A percentile compares a stretch with the other conserved stretches of the same genome.
phyloP scores from a whole-genome alignment of 2,888 invertebrate species.

The Conus canariensis region DNA sequence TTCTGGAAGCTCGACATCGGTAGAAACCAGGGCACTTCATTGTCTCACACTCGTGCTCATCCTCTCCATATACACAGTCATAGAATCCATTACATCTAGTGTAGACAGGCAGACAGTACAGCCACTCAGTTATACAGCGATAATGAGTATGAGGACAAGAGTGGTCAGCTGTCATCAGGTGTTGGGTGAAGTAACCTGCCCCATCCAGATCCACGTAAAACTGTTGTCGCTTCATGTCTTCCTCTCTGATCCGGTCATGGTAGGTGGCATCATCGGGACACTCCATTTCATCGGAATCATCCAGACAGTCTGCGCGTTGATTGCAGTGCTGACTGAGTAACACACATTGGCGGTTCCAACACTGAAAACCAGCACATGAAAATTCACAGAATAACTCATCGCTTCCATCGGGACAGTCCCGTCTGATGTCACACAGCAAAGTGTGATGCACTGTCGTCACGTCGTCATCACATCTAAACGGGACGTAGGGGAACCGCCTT shows the following conservation, averaged over 20 bases:
- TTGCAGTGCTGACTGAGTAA: background rate
- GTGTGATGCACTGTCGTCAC: background rate
- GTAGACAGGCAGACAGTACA: slow-evolving; percentile 14
- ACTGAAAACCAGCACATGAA: background rate
- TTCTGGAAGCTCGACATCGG: background rate
- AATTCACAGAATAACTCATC: background rate
- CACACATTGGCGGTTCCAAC: background rate
- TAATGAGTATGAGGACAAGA: background rate
- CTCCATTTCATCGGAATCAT: background rate
- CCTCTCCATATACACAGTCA: slow-evolving; percentile 3
- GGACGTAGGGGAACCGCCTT: background rate
- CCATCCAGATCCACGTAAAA: background rate
- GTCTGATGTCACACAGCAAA: background rate
- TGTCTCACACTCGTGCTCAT: background rate
- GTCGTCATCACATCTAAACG: background rate
- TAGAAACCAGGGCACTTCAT: background rate
- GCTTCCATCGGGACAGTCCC: background rate
- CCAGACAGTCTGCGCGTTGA: background rate
- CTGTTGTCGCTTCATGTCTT: background rate
- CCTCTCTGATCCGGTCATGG: background rate
- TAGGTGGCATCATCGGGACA: background rate
- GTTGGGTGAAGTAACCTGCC: slow-evolving; percentile 1
- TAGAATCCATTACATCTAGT: slow-evolving; percentile 6
- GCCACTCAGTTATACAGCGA: background rate
- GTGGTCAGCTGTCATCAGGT: background rate